Evolutionary conservation across 2,797 vertebrate genomes (phyloP).

Genomic region (Protosalanx chinensis): DNA sequence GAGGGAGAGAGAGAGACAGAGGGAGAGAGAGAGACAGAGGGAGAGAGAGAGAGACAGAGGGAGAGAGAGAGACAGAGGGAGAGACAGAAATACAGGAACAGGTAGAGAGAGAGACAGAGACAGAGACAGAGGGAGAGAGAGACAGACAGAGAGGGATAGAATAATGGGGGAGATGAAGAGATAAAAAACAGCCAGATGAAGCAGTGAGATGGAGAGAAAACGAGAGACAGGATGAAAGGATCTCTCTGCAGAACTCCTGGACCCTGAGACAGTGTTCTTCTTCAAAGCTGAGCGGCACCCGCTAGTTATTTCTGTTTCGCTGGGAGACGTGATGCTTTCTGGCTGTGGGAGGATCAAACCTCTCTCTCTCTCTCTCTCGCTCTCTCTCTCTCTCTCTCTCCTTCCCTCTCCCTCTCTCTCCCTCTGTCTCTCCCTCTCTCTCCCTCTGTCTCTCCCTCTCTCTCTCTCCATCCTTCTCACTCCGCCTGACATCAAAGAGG

Average conservation of each 20-base stretch:
- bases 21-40: conserved; percentile 15
- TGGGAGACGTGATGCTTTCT: neutral
- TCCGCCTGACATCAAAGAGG: neutral
- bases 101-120: conserved; percentile 10
- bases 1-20: neutral
- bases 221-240: neutral
- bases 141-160: conserved; percentile 10
- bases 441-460: neutral
- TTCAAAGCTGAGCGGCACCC: neutral
- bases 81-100: neutral
- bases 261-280: neutral
- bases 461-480: neutral
- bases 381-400: too few species aligned
- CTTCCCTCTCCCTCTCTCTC: neutral
- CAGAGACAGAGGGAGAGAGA: conserved; percentile 16
- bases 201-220: neutral
- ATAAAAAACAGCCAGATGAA: neutral
- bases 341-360: conserved; percentile 32
- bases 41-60: conserved; percentile 19
- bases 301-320: neutral
- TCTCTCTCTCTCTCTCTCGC: conserved; percentile 19
- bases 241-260: neutral
- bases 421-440: neutral
- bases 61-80: conserved; percentile 10
- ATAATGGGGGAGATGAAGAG: conserved; percentile 16